Base-by-base conservation (phyloP, 2,113 vertebrate species). In the Myrmophylax atrothorax region DNA sequence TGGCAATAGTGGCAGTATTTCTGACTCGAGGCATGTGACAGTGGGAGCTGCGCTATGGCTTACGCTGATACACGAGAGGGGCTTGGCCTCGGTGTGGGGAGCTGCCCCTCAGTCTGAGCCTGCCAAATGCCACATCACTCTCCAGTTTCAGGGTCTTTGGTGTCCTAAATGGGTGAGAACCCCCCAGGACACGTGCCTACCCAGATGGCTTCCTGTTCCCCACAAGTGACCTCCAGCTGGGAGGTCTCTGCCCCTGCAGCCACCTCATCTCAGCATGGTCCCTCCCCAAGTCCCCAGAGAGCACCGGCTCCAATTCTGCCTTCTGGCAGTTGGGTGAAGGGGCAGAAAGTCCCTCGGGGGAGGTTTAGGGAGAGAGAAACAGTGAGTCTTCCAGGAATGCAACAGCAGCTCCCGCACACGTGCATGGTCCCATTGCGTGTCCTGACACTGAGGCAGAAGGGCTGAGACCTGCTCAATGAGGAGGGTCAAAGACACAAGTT, bases 1-100 rank as follows among this genome's bases (percentile, higher is more conserved):
- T 1, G 26, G 40, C 20, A 31, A 16, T 4, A 49, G 3, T 1
- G 42, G 16, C 35, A 7, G 4, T 10, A 19, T 33, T 55, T 29
- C 42, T 38, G 16, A 31, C 7, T 18, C 37, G 1, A 15, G 46
- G 38, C 33, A 1, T 5, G 38, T 2, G 38, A 20, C 20, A 62
- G 1, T 1, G 6, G 25, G 33, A 23, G 7, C 38, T 86, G 40
- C 1, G 15, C 72, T n/a, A 62, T 14, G 44, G 8, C 10, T 67
- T 4, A 1, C 0, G 2, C 11, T 1, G 5, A n/a, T 42, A 22
- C 35, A 28, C 0, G 1, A 29, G 18, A 9, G 12, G 25, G 53
- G 29, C n/a, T 92, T 42, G 72, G 29, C 29, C 63, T 47, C 7
- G 0, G 40, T 0, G 5, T 7, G 50, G 50, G 37, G 40, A 77